Percentiles rank a stretch among this genome's conserved stretches.
These are phyloP conservation scores for Hyles lineata DNA, from an alignment of 2,888 invertebrate genomes.

Conservation along the genomic window DNA sequence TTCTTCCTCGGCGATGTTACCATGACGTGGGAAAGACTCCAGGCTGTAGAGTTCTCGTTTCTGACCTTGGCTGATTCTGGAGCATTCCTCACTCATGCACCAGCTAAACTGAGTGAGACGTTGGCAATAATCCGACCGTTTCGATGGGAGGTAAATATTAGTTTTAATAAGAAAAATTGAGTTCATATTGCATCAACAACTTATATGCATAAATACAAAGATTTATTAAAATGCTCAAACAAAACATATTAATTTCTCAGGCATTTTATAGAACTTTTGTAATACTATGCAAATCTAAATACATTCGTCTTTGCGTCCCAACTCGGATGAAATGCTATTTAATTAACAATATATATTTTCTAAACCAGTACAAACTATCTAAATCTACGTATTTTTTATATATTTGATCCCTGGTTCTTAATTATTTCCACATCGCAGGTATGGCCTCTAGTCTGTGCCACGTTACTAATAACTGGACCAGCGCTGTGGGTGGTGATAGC, in stretches of 20 bases:
- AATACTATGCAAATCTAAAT: too few relatives aligned
- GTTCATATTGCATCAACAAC: too few relatives aligned
- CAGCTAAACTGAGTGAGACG: slow-evolving; percentile 89
- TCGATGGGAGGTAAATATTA: slow-evolving; percentile 85
- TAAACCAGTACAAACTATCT: too few relatives aligned
- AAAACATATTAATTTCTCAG: too few relatives aligned
- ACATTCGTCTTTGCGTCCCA: too few relatives aligned
- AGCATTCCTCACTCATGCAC: slow-evolving; percentile 90
- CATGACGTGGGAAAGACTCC: slow-evolving; percentile 89
- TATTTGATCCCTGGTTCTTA: too few relatives aligned
- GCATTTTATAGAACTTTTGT: too few relatives aligned
- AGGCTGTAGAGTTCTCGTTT: slow-evolving; percentile 91
- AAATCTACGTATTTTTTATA: too few relatives aligned
- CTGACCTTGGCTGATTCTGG: slow-evolving; percentile 91
- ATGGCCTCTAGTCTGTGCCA: slow-evolving; percentile 89
- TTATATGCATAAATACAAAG: too few relatives aligned
- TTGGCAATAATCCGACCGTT: slow-evolving; percentile 90
- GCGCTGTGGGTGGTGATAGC: slow-evolving; percentile 88
- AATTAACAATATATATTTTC: too few relatives aligned
- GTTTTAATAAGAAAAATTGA: not conserved
- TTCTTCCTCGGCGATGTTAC: slow-evolving; percentile 91
- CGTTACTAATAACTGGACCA: slow-evolving; percentile 88
- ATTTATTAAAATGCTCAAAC: too few relatives aligned
- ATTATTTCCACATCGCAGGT: slow-evolving; percentile 71
- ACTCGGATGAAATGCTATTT: too few relatives aligned